These are phyloP conservation scores for Mola mola DNA, from an alignment of 2,113 vertebrate species.

Conservation along the genomic window DNA sequence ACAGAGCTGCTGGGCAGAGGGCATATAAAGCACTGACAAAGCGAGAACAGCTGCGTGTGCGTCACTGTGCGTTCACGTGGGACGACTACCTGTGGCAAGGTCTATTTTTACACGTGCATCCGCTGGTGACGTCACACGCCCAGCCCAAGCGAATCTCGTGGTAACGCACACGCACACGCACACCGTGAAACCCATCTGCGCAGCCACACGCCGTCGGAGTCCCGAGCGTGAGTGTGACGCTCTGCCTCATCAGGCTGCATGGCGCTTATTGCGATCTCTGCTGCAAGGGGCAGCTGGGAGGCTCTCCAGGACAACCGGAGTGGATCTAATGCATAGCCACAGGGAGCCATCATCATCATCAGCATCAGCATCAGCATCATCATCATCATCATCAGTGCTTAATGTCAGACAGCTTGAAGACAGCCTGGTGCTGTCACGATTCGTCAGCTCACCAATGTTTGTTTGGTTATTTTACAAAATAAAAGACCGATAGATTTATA, in stretches of 20 bases:
- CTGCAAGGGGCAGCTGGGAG: slow-evolving; percentile 30
- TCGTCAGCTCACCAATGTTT: too few species aligned
- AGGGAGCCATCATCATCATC: slow-evolving; percentile 23
- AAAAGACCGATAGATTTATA: too few species aligned
- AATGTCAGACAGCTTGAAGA: neutral
- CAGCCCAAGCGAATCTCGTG: slow-evolving; percentile 10
- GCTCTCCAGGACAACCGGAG: slow-evolving; percentile 46
- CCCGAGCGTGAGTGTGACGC: slow-evolving; percentile 16
- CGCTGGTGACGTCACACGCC: slow-evolving; percentile 43
- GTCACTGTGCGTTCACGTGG: slow-evolving; percentile 48
- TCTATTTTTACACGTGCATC: slow-evolving; percentile 73
- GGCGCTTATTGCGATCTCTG: slow-evolving; percentile 38
- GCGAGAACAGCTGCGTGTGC: neutral
- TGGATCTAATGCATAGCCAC: slow-evolving; percentile 47
- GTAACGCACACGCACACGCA: slow-evolving; percentile 6
- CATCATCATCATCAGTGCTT: slow-evolving; percentile 29
- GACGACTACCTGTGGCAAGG: slow-evolving; percentile 17
- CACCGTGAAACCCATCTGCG: neutral
- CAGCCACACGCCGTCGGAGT: slow-evolving; percentile 2
- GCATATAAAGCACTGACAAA: neutral
- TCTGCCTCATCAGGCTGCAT: slow-evolving; percentile 57
- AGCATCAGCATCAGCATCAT: slow-evolving; percentile 35
- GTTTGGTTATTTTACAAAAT: too few species aligned
- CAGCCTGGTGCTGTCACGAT: too few species aligned
- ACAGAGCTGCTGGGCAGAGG: neutral